Percentiles rank a stretch among this genome's conserved stretches.
Evolutionary conservation across 1,140 invertebrate species (phyloP).

Genomic region (Melanaphis sacchari): DNA sequence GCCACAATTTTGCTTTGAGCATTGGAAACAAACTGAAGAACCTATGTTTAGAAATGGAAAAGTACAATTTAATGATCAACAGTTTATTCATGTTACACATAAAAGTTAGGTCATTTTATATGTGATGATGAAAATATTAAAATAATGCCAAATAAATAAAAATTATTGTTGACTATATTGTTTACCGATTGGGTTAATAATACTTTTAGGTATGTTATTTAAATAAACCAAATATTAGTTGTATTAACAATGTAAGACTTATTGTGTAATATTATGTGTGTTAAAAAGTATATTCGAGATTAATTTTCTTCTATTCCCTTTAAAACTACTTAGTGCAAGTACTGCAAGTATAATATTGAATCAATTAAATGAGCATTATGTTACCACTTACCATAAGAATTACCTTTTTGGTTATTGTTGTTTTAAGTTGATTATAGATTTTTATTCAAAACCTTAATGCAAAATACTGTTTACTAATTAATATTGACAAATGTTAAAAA

Average conservation of each 20-base stretch:
- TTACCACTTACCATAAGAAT: neutral
- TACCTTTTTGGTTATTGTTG: neutral
- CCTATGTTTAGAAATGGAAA: slow-evolving; percentile 63
- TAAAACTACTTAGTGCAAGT: neutral
- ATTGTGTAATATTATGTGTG: neutral
- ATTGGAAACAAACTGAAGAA: slow-evolving; percentile 69
- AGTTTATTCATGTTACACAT: slow-evolving; percentile 63
- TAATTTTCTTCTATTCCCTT: neutral
- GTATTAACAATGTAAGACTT: neutral
- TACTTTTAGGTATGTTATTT: neutral
- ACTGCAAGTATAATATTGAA: neutral
- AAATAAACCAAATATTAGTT: neutral
- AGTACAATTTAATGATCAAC: slow-evolving; percentile 63
- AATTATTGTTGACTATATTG: neutral
- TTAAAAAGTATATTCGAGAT: neutral
- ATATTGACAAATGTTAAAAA: neutral
- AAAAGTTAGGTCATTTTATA: neutral
- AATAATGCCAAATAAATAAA: neutral
- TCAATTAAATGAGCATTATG: neutral
- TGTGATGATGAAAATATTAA: neutral
- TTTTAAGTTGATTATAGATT: neutral
- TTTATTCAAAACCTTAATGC: no score
- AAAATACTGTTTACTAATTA: neutral
- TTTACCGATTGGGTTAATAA: neutral
- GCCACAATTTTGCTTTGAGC: slow-evolving; percentile 73